A percentile compares a stretch with the other conserved stretches of the same genome.
Conservation (phyloP, 2,888 invertebrate species). For the Aspidapion aeneum region DNA sequence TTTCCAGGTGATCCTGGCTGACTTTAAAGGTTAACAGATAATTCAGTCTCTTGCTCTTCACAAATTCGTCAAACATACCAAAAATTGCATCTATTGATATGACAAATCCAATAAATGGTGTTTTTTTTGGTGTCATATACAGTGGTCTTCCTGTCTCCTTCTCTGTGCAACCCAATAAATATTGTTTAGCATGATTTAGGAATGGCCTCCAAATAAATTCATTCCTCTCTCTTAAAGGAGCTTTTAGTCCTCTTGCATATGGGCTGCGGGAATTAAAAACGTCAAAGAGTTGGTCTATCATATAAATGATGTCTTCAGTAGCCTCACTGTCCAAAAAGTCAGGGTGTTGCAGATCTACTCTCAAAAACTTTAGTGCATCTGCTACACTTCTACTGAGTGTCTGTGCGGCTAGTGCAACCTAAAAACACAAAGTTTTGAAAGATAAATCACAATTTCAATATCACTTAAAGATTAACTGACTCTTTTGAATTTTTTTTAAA, state of each 20-base stretch:
- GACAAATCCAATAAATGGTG: neutral
- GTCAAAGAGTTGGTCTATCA: neutral
- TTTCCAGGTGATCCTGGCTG: no score
- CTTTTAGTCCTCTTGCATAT: neutral
- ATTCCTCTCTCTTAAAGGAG: neutral
- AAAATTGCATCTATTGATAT: neutral
- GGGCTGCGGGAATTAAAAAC: neutral
- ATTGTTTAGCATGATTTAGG: neutral
- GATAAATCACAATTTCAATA: no score
- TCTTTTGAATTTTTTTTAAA: no score
- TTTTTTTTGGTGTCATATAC: neutral
- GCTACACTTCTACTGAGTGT: slow-evolving; percentile 21
- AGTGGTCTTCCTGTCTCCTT: neutral
- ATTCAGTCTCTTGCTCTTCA: no score
- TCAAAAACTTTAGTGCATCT: slow-evolving; percentile 19
- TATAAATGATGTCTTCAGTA: neutral
- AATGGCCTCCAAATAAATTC: neutral
- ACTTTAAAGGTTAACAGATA: no score
- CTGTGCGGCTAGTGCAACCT: slow-evolving; percentile 16
- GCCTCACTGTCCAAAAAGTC: slow-evolving; percentile 9
- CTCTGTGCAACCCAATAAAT: neutral
- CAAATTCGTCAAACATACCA: no score
- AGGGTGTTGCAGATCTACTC: slow-evolving; percentile 14
- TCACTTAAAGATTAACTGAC: no score
- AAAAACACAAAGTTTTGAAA: neutral